Base-by-base conservation (phyloP, 2,888 invertebrate species). In the Melinopterus prodromus region DNA sequence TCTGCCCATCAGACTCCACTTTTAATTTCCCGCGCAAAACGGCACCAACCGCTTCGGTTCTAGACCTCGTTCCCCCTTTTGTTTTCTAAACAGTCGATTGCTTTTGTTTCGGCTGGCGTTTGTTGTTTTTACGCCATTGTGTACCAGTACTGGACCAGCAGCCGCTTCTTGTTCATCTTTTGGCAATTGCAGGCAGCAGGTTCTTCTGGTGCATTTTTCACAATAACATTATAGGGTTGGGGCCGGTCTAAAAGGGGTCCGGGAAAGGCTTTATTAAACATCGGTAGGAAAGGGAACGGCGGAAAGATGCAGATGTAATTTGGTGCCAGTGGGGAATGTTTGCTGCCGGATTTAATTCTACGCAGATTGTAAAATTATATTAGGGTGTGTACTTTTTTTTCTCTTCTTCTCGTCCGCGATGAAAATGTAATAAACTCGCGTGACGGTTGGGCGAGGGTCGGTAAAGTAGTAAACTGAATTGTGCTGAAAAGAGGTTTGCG, bases 181-280 rank as follows among this genome's bases (percentile, higher is more conserved):
- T 53, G 53, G 53, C 12, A 53, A 53, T 53, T 53, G 53, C 53
- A 53, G 53, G 53, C 53, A 53, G 53, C 53, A 53, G 53, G 53
- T 53, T 53, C 53, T 53, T 53, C 53, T 53, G 53, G 53, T 53
- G 53, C 53, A 53, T 53, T 53, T 53, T 53, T 53, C 53, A 53
- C 53, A 53, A 53, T 53, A 53, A 1, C 7, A 12, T 12, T 53
- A 6, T 53, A 53, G 53, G 53, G 53, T 2, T 53, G 7, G 53
- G 53, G 53, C 1, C 1, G 53, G 53, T 53, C 9, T 12, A 12
- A 53, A 53, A 53, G 7, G 12, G 12, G 53, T 9, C 53, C 5
- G 53, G 7, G 53, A 53, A 53, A 53, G 53, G 53, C 53, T 53
- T 53, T 53, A 53, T 53, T 53, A 53, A 53, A 53, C 53, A 53